Base-by-base conservation (phyloP, 2,113 vertebrate species). In the Emydura subglobosa region DNA sequence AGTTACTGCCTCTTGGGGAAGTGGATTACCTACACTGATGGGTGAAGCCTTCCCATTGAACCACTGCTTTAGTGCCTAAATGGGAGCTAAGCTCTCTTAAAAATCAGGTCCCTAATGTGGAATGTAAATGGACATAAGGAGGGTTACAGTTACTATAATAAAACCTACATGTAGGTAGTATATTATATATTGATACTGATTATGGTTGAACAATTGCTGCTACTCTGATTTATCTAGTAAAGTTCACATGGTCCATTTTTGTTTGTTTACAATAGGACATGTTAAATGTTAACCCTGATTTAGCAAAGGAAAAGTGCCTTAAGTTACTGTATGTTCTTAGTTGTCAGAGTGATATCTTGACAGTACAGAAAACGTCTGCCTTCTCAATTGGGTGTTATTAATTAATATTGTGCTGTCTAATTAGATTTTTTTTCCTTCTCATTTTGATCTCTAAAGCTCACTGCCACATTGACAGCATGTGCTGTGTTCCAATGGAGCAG, bases 321-420 rank as follows among this genome's bases (percentile, higher is more conserved):
- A 82, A 87, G 65, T 84, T 74, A 81, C 29, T 27, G 39, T 65
- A 7, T 80, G 3, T 51, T 22, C 19, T 92, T 39, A 72, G 6
- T 44, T n/a, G 22, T 61, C 85, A 76, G 25, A 76, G 65, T 1
- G 10, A 6, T 57, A 68, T 82, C 54, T 24, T 54, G 83, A 17
- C 82, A 91, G 47, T 79, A 21, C 44, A 95, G 42, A 10, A 91
- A 94, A 95, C 14, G 65, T 92, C 82, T 92, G 53, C 87, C 95
- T 96, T 83, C 84, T 94, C 84, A 95, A 95, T 49, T 89, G 84
- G 50, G 27, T 90, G 44, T 61, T 87, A 89, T 61, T 93, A 90
- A 92, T 96, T 97, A 98, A 93, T 95, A 97, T 81, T 86, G 87
- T 96, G 83, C 85, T 95, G 79, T 90, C 81, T 95, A 92, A 95